Conservation (phyloP, 2,888 invertebrate species). For the Drosophila stalkeri region DNA sequence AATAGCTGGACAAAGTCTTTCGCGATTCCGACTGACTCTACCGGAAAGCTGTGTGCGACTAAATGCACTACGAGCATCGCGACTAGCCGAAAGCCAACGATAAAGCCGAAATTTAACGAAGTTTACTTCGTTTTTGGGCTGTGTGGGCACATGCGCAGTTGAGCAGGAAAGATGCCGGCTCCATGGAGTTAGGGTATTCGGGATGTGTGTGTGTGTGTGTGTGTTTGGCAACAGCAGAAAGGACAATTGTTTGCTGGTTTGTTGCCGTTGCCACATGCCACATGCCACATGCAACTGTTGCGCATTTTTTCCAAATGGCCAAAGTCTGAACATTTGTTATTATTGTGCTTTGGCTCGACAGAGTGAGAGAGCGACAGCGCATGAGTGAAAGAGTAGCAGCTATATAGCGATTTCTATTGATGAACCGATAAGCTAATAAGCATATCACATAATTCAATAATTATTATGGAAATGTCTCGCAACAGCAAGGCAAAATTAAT, state of each 20-base stretch:
- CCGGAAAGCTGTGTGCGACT: constrained; percentile 65
- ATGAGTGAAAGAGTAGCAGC: neutral
- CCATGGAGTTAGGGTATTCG: neutral
- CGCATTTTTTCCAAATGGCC: constrained; percentile 71
- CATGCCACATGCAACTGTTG: constrained; percentile 69
- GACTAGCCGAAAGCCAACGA: constrained; percentile 3
- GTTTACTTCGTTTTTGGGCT: constrained; percentile 27
- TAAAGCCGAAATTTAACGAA: constrained; percentile 18
- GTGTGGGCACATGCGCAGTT: constrained; percentile 75
- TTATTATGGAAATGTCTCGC: constrained; percentile 35
- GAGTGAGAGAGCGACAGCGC: neutral
- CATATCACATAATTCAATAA: constrained; percentile 42
- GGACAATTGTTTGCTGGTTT: constrained; percentile 70
- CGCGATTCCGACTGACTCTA: constrained; percentile 50
- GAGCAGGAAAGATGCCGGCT: constrained; percentile 36
- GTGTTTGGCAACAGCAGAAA: constrained; percentile 53
- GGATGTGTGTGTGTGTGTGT: neutral
- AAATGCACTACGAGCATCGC: constrained; percentile 9
- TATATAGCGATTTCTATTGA: constrained; percentile 25
- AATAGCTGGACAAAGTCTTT: constrained; percentile 11
- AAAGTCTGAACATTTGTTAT: constrained; percentile 34
- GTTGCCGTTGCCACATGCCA: constrained; percentile 33
- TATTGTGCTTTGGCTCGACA: constrained; percentile 25
- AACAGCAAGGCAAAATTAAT: constrained; percentile 17
- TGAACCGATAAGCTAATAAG: constrained; percentile 47